These are phyloP conservation scores for Epistrophella euchroma DNA, from an alignment of 2,888 invertebrate species.

Conservation along the genomic window DNA sequence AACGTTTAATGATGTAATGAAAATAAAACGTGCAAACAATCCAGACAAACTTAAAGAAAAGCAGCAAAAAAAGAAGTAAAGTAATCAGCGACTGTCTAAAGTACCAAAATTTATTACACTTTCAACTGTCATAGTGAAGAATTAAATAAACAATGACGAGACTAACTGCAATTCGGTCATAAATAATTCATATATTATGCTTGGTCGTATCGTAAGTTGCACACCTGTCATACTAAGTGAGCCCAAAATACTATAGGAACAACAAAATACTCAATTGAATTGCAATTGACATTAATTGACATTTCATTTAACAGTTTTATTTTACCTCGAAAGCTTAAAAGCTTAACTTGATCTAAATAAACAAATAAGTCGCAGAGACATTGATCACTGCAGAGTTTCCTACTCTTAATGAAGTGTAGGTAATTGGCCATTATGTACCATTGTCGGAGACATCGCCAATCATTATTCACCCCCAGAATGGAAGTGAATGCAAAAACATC, in stretches of 20 bases:
- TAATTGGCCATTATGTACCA: conserved; percentile 59
- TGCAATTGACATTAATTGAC: conserved; percentile 72
- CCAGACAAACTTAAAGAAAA: conserved; percentile 4
- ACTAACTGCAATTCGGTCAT: conserved; percentile 53
- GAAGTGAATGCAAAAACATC: conserved; percentile 64
- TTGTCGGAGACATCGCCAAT: conserved; percentile 44
- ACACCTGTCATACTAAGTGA: conserved; percentile 61
- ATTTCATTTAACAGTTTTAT: conserved; percentile 48
- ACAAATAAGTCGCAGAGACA: conserved; percentile 1
- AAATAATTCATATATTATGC: conserved; percentile 63
- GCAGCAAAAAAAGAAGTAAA: conserved; percentile 13
- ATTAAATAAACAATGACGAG: conserved; percentile 40
- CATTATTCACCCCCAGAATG: conserved; percentile 56
- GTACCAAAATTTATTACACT: conserved; percentile 66
- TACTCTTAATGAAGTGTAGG: conserved; percentile 64
- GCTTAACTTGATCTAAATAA: conserved; percentile 63
- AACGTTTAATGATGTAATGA: conserved; percentile 40
- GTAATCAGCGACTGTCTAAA: conserved; percentile 36
- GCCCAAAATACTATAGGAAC: conserved; percentile 25
- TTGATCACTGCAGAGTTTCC: conserved; percentile 36
- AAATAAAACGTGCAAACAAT: conserved; percentile 27
- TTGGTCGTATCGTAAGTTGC: conserved; percentile 17
- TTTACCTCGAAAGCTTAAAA: conserved; percentile 7
- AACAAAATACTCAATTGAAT: conserved; percentile 58
- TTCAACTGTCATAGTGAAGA: conserved; percentile 60